Conservation (phyloP, 2,113 vertebrate species). For the western clawed frog (Xenopus tropicalis) region DNA sequence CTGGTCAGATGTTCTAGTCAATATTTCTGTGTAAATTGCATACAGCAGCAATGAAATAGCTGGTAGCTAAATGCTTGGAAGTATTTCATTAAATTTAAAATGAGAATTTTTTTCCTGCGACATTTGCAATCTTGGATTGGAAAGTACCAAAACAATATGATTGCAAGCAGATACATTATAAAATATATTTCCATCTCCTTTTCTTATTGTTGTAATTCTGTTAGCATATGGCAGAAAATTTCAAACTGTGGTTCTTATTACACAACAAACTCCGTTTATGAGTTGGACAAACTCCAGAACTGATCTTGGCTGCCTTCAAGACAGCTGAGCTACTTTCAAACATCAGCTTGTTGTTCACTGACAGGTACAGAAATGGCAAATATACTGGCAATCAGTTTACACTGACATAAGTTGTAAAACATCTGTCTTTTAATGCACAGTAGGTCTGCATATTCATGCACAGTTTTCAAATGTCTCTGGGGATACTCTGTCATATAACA, state of each 20-base stretch:
- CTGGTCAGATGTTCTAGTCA: slow-evolving; percentile 31
- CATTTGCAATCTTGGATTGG: neutral
- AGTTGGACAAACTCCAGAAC: slow-evolving; percentile 40
- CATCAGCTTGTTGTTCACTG: slow-evolving; percentile 43
- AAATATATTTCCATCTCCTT: slow-evolving; percentile 10
- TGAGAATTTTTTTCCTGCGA: slow-evolving; percentile 9
- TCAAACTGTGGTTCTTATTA: slow-evolving; percentile 20
- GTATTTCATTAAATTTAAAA: slow-evolving; percentile 20
- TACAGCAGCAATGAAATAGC: slow-evolving; percentile 13
- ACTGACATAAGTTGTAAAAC: slow-evolving; percentile 57
- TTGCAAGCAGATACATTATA: neutral
- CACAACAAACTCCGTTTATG: slow-evolving; percentile 38
- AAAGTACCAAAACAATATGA: neutral
- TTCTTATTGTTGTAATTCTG: slow-evolving; percentile 1
- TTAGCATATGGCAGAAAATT: slow-evolving; percentile 37
- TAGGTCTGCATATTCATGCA: slow-evolving; percentile 69
- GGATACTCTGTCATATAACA: slow-evolving; percentile 56
- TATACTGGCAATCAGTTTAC: slow-evolving; percentile 56
- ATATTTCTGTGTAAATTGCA: slow-evolving; percentile 25
- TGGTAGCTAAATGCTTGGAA: slow-evolving; percentile 10
- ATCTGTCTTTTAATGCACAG: slow-evolving; percentile 64
- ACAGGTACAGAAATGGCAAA: slow-evolving; percentile 28
- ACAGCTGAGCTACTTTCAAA: slow-evolving; percentile 44
- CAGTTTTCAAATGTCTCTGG: slow-evolving; percentile 62
- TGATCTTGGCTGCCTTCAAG: slow-evolving; percentile 25